phyloP scores from a whole-genome alignment of 2,888 invertebrate genomes.

The Melanophora roralis region DNA sequence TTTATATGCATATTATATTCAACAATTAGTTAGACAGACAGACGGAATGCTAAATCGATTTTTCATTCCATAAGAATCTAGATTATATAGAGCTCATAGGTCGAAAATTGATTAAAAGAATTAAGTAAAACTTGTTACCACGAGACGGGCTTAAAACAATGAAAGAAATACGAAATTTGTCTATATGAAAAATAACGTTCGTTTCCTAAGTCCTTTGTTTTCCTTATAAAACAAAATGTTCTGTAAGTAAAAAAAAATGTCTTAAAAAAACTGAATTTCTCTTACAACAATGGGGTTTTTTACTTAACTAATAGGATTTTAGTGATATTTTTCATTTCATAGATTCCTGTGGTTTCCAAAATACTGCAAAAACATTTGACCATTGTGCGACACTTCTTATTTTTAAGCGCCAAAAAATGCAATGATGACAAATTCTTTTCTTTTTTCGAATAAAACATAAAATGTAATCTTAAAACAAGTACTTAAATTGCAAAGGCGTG shows the following conservation, averaged over 20 bases:
- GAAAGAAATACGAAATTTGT: too few relatives aligned
- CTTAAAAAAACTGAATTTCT: too few relatives aligned
- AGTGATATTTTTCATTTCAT: conserved; percentile 28
- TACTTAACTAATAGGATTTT: conserved; percentile 36
- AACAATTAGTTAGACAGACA: too few relatives aligned
- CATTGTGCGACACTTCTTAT: conserved; percentile 31
- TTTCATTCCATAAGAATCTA: too few relatives aligned
- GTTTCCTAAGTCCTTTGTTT: conserved; percentile 26
- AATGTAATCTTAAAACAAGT: neutral
- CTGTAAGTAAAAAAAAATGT: too few relatives aligned
- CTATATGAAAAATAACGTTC: neutral
- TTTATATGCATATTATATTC: too few relatives aligned
- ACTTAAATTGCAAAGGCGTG: conserved; percentile 27
- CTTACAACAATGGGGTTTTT: neutral
- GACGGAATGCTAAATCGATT: too few relatives aligned
- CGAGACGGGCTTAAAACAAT: too few relatives aligned
- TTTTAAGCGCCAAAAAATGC: conserved; percentile 27
- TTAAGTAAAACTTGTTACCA: too few relatives aligned
- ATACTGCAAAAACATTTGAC: neutral
- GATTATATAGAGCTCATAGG: too few relatives aligned
- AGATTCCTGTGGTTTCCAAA: conserved; percentile 34
- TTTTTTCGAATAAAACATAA: neutral
- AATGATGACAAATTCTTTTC: conserved; percentile 16
- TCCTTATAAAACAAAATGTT: too few relatives aligned
- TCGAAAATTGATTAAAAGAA: too few relatives aligned